phyloP scores from a whole-genome alignment of 1,140 invertebrate species.

The Aphaenogaster floridana region DNA sequence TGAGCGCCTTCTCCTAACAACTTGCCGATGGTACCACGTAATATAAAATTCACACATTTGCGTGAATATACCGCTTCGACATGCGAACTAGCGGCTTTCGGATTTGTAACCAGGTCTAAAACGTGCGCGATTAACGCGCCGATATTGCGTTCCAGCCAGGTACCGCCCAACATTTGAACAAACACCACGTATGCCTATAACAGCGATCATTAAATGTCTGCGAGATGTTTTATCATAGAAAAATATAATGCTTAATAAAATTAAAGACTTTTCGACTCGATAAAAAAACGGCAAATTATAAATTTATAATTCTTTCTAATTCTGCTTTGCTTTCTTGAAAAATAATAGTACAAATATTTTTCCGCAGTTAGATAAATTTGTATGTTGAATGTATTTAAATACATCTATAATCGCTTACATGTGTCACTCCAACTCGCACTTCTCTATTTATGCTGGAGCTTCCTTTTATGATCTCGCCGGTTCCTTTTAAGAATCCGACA shows the following conservation, averaged over 20 bases:
- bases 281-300: background rate
- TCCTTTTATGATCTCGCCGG: constrained; percentile 98
- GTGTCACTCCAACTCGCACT: constrained; percentile 97
- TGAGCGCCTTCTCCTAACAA: constrained; percentile 99
- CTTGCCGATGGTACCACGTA: constrained; percentile 96
- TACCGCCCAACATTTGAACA: constrained; percentile 95
- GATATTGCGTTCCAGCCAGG: constrained; percentile 98
- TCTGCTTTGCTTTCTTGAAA: background rate
- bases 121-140: constrained; percentile 95
- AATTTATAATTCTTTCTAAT: background rate
- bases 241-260: background rate
- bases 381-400: constrained; percentile 21
- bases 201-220: background rate
- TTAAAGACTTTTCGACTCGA: background rate
- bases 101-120: constrained; percentile 96
- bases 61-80: constrained; percentile 99
- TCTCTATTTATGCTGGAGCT: constrained; percentile 96
- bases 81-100: constrained; percentile 97
- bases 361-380: background rate
- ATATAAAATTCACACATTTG: constrained; percentile 98
- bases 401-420: constrained; percentile 89
- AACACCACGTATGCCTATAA: constrained; percentile 97
- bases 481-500: constrained; percentile 97
- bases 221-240: constrained; percentile 46
- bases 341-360: background rate